phyloP scores from a whole-genome alignment of 2,888 invertebrate species.

The Periphyllus acericola region DNA sequence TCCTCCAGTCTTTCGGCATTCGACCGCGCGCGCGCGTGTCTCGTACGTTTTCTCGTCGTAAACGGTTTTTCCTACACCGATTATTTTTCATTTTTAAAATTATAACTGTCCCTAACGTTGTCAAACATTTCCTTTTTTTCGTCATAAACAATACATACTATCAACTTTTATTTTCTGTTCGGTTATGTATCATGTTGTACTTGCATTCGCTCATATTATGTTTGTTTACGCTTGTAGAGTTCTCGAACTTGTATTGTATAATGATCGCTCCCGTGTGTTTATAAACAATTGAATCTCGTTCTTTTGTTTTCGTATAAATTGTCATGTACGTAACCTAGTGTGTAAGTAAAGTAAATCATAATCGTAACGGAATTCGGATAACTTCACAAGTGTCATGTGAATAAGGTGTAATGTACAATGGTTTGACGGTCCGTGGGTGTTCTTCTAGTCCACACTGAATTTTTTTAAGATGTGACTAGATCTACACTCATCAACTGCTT shows the following conservation, averaged over 20 bases:
- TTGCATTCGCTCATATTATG: not conserved
- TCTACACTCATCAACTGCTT: slow-evolving; percentile 60
- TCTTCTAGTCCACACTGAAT: slow-evolving; percentile 52
- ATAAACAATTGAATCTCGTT: not conserved
- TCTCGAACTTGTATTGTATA: not conserved
- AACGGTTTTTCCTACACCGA: not conserved
- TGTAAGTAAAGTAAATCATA: not conserved
- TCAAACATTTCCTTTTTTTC: not conserved
- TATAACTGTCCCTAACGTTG: not conserved
- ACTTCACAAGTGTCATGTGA: not conserved
- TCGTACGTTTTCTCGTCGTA: not conserved
- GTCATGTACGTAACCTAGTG: not conserved
- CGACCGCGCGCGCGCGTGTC: not conserved
- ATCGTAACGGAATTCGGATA: not conserved
- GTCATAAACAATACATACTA: not conserved
- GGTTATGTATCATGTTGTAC: not conserved
- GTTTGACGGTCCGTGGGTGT: slow-evolving; percentile 60
- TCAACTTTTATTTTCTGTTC: not conserved
- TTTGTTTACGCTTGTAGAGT: not conserved
- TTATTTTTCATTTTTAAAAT: not conserved
- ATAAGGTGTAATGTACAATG: slow-evolving; percentile 19
- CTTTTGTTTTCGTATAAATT: not conserved
- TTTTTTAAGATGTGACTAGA: slow-evolving; percentile 57
- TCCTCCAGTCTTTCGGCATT: not conserved
- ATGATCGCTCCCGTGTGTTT: not conserved